phyloP scores from a whole-genome alignment of 2,113 vertebrate species.

The Cisticola juncidis region DNA sequence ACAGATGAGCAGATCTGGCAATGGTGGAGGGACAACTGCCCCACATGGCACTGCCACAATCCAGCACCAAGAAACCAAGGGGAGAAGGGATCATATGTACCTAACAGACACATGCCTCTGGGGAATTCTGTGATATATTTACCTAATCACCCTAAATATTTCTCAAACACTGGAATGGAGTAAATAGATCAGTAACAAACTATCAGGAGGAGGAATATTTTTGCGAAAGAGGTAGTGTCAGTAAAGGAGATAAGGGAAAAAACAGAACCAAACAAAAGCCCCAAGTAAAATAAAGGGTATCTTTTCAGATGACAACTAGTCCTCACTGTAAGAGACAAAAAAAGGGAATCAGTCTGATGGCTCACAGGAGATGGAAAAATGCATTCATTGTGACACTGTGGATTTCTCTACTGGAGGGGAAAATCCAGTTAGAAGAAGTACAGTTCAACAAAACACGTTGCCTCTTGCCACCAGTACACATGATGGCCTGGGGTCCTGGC shows the following conservation, averaged over 20 bases:
- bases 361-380: not conserved
- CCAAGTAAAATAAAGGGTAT: not conserved
- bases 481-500: not conserved
- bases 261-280: not conserved
- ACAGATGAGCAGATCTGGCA: not conserved
- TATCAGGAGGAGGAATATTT: not conserved
- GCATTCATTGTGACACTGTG: not conserved
- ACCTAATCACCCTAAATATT: not conserved
- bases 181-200: not conserved
- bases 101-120: not conserved
- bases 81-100: not conserved
- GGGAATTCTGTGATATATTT: not conserved
- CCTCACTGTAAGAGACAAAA: not conserved
- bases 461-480: not conserved
- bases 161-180: not conserved
- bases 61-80: not conserved
- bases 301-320: not conserved
- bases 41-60: not conserved
- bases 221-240: not conserved
- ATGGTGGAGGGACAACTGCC: fast-evolving
- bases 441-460: fast-evolving
- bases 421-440: not conserved
- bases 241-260: not conserved
- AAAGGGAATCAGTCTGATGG: not conserved
- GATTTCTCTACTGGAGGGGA: not conserved